Conservation (phyloP, 2,113 vertebrate species). For the Chunga burmeisteri region DNA sequence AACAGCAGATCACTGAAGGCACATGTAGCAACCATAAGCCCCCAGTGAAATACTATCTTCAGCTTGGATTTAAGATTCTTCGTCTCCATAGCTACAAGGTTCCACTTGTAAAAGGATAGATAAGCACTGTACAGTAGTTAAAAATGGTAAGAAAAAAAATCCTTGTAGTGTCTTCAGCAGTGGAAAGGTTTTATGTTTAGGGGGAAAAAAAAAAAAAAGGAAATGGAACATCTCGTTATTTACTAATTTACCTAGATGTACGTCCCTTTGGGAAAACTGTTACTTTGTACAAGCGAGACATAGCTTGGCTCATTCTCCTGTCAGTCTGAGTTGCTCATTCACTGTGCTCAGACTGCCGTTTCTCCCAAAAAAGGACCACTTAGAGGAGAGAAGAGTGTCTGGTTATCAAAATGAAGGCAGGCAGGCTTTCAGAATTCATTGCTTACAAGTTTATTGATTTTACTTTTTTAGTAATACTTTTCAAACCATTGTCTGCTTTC, state of each 20-base stretch:
- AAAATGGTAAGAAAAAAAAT: not conserved
- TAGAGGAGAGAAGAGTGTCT: not conserved
- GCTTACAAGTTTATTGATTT: not conserved
- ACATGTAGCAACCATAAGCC: not conserved
- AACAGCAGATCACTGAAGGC: not conserved
- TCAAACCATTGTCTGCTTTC: not conserved
- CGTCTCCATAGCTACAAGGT: constrained; percentile 71
- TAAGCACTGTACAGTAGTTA: not conserved
- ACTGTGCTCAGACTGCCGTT: not conserved
- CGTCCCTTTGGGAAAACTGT: not conserved
- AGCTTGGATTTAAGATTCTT: constrained; percentile 49
- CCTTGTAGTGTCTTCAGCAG: not conserved
- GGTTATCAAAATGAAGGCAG: not conserved
- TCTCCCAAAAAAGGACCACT: not conserved
- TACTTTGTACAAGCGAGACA: not conserved
- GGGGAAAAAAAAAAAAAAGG: not conserved
- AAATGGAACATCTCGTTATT: not conserved
- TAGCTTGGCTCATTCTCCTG: not conserved
- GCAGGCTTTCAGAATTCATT: not conserved
- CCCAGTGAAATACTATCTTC: constrained; percentile 31
- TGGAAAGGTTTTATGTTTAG: not conserved
- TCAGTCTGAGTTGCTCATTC: not conserved
- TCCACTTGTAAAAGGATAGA: constrained; percentile 51
- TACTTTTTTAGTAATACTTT: not conserved
- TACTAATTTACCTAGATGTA: not conserved